These are phyloP conservation scores for Podargus strigoides DNA, from an alignment of 2,797 vertebrate species.

Conservation along the genomic window DNA sequence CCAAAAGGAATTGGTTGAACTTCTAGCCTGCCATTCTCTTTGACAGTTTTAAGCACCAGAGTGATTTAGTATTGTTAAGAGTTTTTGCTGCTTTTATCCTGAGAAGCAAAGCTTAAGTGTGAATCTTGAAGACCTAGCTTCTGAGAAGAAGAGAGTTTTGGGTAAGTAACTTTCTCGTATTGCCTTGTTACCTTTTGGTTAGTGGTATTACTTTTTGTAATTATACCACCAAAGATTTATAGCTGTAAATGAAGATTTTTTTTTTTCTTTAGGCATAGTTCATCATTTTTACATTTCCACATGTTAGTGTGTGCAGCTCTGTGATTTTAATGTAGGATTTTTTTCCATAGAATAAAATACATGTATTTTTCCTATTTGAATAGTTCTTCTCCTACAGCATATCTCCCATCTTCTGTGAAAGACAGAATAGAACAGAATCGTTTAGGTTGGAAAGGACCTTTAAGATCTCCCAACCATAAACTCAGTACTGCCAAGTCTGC, in stretches of 20 bases:
- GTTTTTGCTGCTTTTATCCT: constrained; percentile 9
- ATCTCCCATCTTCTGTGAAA: not conserved
- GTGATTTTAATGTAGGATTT: not conserved
- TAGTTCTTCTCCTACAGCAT: not conserved
- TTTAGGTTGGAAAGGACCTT: not conserved
- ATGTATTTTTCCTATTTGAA: not conserved
- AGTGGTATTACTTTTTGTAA: not conserved
- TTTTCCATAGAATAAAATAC: not conserved
- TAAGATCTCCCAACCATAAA: not conserved
- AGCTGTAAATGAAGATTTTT: not conserved
- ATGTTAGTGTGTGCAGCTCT: not conserved
- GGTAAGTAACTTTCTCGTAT: not conserved
- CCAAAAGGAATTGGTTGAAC: not conserved
- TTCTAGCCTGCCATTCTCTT: not conserved
- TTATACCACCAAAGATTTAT: not conserved
- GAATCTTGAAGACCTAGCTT: constrained; percentile 16
- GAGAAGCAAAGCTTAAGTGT: constrained; percentile 19
- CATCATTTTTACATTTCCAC: not conserved
- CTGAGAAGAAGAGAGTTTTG: not conserved
- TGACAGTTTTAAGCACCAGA: constrained; percentile 15
- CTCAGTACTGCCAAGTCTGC: not conserved
- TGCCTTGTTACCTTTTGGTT: not conserved
- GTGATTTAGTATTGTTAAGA: constrained; percentile 22
- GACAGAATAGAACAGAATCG: not conserved
- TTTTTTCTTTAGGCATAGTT: not conserved